Evolutionary conservation across 2,113 vertebrate species (phyloP), one percentile per base, ranked within the genome.

Genomic region (Erythrocercus mccallii): DNA sequence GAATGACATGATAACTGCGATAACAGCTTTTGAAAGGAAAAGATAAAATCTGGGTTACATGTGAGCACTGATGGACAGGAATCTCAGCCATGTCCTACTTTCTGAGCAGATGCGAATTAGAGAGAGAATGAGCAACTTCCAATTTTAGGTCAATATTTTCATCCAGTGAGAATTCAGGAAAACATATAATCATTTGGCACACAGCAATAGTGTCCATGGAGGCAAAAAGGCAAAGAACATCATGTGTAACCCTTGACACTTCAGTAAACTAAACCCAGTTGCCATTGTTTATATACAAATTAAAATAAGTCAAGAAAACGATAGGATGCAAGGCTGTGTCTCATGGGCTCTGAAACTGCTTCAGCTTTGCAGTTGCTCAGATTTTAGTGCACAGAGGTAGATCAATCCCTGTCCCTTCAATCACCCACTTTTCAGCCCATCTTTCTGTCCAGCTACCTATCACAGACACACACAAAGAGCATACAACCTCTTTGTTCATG

Each of bases 81-180:
- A 96, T 93, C 65, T 96, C 86, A 93, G 92, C 53, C 90, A 96
- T 78, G 91, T 76, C 92, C 96, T 97, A 97, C 74, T 96, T 98
- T 96, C 44, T 71, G 45, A 95, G 83, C 64, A 94, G 93, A 89
- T 91, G 86, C 91, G 40, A 92, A 93, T 93, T 96, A 94, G 74
- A 90, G 53, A 94, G 35, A 70, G 73, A 95, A 81, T 73, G 25
- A 90, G 51, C 79, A 81, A 65, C 71, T 92, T 65, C 50, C 56
- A 84, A 81, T 97, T 97, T 96, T 94, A 95, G 94, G 94, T 88
- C 90, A 93, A 76, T 96, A 95, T 94, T 86, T 96, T 96, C 88
- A 94, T 72, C 65, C 82, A 88, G 64, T 69, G 72, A 95, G 76
- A 96, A 78, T 72, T 86, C 80, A 37, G 61, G 79, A 57, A 96